Evolutionary conservation across 2,888 invertebrate species (phyloP), one percentile per base, ranked within the genome.

Genomic region (Epirrhoe tristata): DNA sequence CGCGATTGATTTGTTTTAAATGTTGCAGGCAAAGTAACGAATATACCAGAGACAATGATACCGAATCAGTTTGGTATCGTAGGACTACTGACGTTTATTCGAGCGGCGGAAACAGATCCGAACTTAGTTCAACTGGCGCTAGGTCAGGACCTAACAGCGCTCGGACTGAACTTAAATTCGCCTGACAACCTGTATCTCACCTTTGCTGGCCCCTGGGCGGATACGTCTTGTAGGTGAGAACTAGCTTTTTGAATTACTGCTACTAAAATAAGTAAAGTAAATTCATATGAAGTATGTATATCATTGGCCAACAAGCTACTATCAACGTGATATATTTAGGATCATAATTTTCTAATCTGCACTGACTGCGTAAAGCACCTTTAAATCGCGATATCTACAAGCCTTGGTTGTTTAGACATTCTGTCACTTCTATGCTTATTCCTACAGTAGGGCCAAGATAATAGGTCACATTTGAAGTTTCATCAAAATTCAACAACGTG

Each of bases 21-120:
- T 75, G 73, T 86, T 91, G 54, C 87, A 98, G 98, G 98, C 81
- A 97, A 98, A 94, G 98, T 99, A 83, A 98, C 99, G 88, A 99
- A 99, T 94, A 99, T 99, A 94, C 99, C 99, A 72, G 96, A 96
- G 77, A 98, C 98, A 86, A 99, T 99, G 99, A 98, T 99, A 76
- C 98, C 97, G 81, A 99, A 99, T 94, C 99, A 99, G 94, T 99
- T 99, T 91, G 99, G 99, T 80, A 99, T 99, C 95, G 99, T 99
- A 76, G 99, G 99, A 56, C 95, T 99, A 79, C 94, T 99, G 90
- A 98, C 99, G 77, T 99, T 99, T 93, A 99, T 99, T 80, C 95
- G 99, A 86, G 98, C 99, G 74, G 98, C 99, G 71, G 99, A 99
- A 93, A 97, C 98, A 66, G 99, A 99, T 94, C 98, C 98, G 62